Percentiles rank a stretch among this genome's conserved stretches.
Conservation (phyloP, 2,113 vertebrate species). For the Nerophis ophidion region DNA sequence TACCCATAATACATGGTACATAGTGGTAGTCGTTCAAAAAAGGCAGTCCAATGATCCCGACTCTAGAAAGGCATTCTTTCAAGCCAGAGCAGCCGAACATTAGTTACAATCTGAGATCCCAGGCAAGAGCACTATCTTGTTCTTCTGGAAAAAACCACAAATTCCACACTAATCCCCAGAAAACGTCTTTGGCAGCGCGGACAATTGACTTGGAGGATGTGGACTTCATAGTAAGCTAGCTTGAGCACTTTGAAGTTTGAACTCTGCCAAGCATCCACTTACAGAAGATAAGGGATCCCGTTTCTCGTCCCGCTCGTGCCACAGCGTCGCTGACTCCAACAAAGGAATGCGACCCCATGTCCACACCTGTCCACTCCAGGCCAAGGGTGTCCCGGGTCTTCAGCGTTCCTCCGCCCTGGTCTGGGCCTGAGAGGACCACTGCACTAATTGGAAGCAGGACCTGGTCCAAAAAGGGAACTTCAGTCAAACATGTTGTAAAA, state of each 20-base stretch:
- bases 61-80: no score
- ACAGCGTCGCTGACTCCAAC: constrained; percentile 23
- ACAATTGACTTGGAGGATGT: background rate
- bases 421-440: constrained; percentile 57
- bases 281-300: constrained; percentile 5
- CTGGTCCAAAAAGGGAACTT: constrained; percentile 69
- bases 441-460: constrained; percentile 81
- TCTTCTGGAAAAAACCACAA: background rate
- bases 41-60: no score
- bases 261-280: constrained; percentile 22
- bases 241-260: constrained; percentile 5
- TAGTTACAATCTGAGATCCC: no score
- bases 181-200: background rate
- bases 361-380: constrained; percentile 55
- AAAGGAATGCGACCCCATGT: constrained; percentile 11
- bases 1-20: no score
- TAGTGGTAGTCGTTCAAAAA: no score
- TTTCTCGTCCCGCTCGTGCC: constrained; percentile 20
- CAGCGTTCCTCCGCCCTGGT: constrained; percentile 47
- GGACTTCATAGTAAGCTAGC: background rate
- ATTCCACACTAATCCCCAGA: constrained; percentile 3
- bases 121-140: no score
- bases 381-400: constrained; percentile 66
- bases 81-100: no score
- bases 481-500: constrained; percentile 84